Conservation (phyloP, 35 echinoderm and acorn worm species). For the Apostichopus californicus region DNA sequence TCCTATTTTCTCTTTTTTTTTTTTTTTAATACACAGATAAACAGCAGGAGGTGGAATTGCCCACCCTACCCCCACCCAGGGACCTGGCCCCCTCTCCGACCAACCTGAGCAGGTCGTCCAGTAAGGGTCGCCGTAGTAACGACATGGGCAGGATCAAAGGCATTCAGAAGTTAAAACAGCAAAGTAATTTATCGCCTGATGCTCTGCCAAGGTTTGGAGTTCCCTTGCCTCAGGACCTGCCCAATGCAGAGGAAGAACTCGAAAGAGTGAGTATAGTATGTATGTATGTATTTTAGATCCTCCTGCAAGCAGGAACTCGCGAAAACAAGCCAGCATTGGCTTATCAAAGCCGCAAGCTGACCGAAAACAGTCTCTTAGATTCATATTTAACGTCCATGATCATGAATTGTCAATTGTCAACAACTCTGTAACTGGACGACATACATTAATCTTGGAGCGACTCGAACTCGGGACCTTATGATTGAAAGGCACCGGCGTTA, state of each 20-base stretch:
- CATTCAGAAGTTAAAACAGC: slow-evolving; percentile 72
- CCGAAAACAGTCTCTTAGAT: too few relatives aligned
- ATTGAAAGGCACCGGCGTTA: too few relatives aligned
- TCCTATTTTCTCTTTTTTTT: neutral
- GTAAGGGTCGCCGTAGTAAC: slow-evolving; percentile 61
- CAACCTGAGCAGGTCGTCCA: slow-evolving; percentile 65
- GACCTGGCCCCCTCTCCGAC: slow-evolving; percentile 77
- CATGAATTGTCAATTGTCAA: too few relatives aligned
- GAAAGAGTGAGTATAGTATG: slow-evolving; percentile 68
- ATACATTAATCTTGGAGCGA: too few relatives aligned
- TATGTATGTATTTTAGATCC: too few relatives aligned
- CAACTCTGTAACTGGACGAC: too few relatives aligned
- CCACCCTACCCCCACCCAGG: slow-evolving; percentile 61
- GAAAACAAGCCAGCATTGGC: too few relatives aligned
- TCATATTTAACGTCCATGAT: too few relatives aligned
- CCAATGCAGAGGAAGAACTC: slow-evolving; percentile 76
- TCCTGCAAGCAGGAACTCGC: too few relatives aligned
- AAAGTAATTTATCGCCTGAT: slow-evolving; percentile 66
- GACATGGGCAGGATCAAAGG: slow-evolving; percentile 68
- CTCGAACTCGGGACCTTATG: too few relatives aligned
- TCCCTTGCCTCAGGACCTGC: slow-evolving; percentile 34
- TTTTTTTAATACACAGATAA: slow-evolving; percentile 66
- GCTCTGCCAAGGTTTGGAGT: slow-evolving; percentile 80
- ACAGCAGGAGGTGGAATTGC: slow-evolving; percentile 86
- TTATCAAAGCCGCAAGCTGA: too few relatives aligned